Conservation (phyloP, 2,113 vertebrate species). For the Caranx melampygus region DNA sequence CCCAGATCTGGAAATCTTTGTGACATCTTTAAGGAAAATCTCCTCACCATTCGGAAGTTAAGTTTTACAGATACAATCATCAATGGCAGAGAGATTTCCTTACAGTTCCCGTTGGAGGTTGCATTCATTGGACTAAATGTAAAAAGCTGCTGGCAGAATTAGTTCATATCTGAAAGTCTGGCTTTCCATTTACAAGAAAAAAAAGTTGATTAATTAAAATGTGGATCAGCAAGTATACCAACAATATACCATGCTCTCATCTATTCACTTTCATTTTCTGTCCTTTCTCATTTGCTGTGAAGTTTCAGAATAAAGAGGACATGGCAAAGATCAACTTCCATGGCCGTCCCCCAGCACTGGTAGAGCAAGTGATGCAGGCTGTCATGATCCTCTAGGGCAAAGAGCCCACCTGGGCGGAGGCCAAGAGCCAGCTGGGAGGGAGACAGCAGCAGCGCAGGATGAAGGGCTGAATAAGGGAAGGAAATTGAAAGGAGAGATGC, state of each 20-base stretch:
- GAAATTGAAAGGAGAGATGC: slow-evolving; percentile 35
- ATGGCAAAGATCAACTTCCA: slow-evolving; percentile 88
- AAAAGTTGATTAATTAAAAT: slow-evolving; percentile 1
- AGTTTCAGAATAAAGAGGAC: slow-evolving; percentile 87
- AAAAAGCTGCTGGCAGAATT: not conserved
- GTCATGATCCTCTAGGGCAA: slow-evolving; percentile 87
- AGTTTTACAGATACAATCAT: slow-evolving; percentile 19
- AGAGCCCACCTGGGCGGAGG: slow-evolving; percentile 88
- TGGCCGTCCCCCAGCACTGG: slow-evolving; percentile 82
- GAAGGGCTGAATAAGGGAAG: slow-evolving; percentile 45
- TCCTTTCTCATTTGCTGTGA: slow-evolving; percentile 73
- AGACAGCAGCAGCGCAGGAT: slow-evolving; percentile 32
- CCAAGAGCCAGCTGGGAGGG: slow-evolving; percentile 88
- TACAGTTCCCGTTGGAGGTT: slow-evolving; percentile 80
- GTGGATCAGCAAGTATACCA: not conserved
- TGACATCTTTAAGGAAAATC: not conserved
- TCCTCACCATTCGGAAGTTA: slow-evolving; percentile 19
- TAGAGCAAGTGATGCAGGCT: slow-evolving; percentile 88
- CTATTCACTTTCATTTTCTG: not conserved
- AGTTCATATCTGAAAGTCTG: slow-evolving; percentile 25
- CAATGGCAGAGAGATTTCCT: slow-evolving; percentile 4
- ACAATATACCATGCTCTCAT: not conserved
- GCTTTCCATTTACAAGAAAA: slow-evolving; percentile 7
- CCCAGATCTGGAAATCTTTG: not conserved
- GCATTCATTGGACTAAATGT: slow-evolving; percentile 75